phyloP scores from a whole-genome alignment of 1,140 invertebrate species.

The Platorchestia sp. region DNA sequence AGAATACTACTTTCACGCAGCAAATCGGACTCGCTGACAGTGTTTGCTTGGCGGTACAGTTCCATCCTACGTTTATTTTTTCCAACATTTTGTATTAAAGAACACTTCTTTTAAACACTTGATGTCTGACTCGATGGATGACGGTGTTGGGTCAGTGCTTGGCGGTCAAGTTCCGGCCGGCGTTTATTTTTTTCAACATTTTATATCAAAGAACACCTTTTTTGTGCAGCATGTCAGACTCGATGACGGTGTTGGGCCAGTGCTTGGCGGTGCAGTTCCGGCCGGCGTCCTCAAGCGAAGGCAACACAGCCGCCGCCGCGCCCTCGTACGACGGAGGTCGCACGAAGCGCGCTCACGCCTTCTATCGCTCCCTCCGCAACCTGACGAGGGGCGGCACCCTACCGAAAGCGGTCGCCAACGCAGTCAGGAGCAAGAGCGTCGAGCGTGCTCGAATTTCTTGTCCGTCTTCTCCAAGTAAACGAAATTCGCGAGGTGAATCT shows the following conservation, averaged over 20 bases:
- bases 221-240: conserved; percentile 14
- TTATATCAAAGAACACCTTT: no score
- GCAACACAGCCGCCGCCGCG: background rate
- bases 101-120: no score
- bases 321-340: no score
- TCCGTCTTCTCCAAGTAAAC: background rate
- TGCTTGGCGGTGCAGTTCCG: conserved; percentile 22
- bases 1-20: no score
- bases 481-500: background rate
- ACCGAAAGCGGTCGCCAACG: conserved; percentile 14
- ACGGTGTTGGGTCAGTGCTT: conserved; percentile 41
- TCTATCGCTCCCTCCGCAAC: conserved; percentile 35
- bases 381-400: conserved; percentile 38
- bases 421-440: conserved; percentile 35
- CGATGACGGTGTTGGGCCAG: conserved; percentile 33
- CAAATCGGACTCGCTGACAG: no score
- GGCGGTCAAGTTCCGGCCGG: background rate
- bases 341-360: conserved; percentile 1
- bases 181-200: no score
- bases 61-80: no score
- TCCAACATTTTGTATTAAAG: no score
- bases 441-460: background rate
- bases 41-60: no score
- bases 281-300: background rate
- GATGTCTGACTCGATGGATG: background rate